A percentile compares a stretch with the other conserved stretches of the same genome.
These are phyloP conservation scores for Sisor rabdophorus DNA, from an alignment of 2,113 vertebrate genomes.

Conservation along the genomic window DNA sequence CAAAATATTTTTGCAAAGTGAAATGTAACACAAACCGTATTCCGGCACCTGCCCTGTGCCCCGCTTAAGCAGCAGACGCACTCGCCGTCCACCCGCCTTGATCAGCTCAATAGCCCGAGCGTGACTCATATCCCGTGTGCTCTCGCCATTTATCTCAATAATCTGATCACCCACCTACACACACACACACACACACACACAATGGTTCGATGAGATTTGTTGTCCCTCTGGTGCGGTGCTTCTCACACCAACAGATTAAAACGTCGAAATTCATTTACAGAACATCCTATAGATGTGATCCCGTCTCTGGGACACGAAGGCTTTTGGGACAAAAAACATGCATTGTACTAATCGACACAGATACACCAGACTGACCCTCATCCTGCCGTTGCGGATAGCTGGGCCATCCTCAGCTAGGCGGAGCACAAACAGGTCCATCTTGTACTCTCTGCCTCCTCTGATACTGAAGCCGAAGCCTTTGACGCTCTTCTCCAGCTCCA, in stretches of 20 bases:
- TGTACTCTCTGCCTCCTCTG: conserved; percentile 94
- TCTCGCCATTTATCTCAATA: conserved; percentile 99
- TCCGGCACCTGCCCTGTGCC: conserved; percentile 97
- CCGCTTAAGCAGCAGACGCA: conserved; percentile 89
- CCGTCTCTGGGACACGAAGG: neutral
- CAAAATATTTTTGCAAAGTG: neutral
- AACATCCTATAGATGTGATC: neutral
- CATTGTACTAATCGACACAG: neutral
- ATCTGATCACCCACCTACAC: conserved; percentile 97
- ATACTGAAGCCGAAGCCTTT: conserved; percentile 99
- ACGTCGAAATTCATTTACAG: conserved; percentile 5
- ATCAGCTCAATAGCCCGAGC: conserved; percentile 97
- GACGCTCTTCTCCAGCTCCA: conserved; percentile 95
- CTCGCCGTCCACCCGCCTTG: conserved; percentile 92
- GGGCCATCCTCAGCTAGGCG: conserved; percentile 97
- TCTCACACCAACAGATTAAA: conserved; percentile 15
- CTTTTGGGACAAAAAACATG: neutral
- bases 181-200: conserved; percentile 30
- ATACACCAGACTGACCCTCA: conserved; percentile 84
- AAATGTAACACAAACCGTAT: conserved; percentile 82
- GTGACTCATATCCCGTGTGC: conserved; percentile 98
- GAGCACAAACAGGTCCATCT: conserved; percentile 96
- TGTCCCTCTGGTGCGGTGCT: neutral
- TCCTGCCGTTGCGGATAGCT: conserved; percentile 93
- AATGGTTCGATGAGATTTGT: neutral